Evolutionary conservation across 2,797 vertebrate genomes (phyloP), one percentile per base, ranked within the genome.

Genomic region (Bradypus variegatus): DNA sequence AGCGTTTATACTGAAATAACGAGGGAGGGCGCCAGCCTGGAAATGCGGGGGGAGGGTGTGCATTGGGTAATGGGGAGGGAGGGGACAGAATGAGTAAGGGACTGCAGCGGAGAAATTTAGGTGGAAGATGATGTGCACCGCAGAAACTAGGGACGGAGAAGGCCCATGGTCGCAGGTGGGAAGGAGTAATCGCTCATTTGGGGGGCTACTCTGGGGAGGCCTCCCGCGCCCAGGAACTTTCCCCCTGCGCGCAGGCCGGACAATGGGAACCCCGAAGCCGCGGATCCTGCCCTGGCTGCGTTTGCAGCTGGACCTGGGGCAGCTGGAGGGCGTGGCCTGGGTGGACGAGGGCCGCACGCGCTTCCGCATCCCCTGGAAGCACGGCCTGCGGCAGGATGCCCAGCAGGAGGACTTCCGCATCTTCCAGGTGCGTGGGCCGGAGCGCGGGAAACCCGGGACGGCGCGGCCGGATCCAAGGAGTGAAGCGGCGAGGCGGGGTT

Each of bases 311-410:
- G 89, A 98, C 96, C 96, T 95, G 45, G 83, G 96, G 48, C 81
- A 0, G 6, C 98, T 98, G 95, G 98, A 98, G 2, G 98, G 98
- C 2, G 98, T 99, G 36, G 31, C 83, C 5, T 99, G 98, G 98
- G 96, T 97, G 8, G 97, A 98, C 94, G 8, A 2, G 1, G 97
- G 97, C 72, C 84, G 27, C 6, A 98, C 96, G 0, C 97, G 96
- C 93, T 99, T 99, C 96, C 97, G 96, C 80, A 96, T 99, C 85
- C 98, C 98, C 0, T 99, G 98, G 98, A 99, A 99, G 89, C 98
- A 99, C 1, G 98, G 96, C 23, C 92, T 98, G 81, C 97, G 98
- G 67, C 98, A 98, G 88, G 98, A 99, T 93, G 97, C 98, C 23
- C 97, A 97, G 8, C 64, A 96, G 41, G 94, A 94, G 0, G 98